Conservation (phyloP, 2,113 vertebrate genomes). For the Burhinus bistriatus region DNA sequence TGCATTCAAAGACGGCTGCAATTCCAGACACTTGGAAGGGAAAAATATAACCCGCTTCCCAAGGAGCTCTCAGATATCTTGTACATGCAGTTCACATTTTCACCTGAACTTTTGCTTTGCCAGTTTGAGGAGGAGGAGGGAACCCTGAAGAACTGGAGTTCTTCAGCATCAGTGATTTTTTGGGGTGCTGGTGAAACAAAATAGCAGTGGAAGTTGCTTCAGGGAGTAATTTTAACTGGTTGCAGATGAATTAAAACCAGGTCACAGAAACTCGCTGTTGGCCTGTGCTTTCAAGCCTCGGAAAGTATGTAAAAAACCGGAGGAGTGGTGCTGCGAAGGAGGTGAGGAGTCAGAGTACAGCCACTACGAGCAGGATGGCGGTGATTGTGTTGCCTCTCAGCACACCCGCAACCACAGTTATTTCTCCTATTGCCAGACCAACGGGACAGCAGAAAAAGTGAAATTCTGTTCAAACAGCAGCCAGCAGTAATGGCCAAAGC, state of each 20-base stretch:
- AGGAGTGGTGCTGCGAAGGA: background rate
- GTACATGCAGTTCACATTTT: background rate
- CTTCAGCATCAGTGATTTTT: background rate
- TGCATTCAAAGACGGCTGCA: background rate
- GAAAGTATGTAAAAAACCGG: background rate
- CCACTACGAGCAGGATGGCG: fast-evolving
- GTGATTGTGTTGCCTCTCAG: background rate
- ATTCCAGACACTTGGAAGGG: background rate
- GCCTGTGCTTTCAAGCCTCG: background rate
- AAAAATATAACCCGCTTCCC: background rate
- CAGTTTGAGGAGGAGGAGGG: background rate
- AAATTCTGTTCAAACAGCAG: background rate
- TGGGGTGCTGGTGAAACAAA: background rate
- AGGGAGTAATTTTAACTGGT: background rate
- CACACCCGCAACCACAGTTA: background rate
- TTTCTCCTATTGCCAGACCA: background rate
- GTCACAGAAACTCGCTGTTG: background rate
- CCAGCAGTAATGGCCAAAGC: background rate
- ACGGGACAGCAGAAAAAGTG: background rate
- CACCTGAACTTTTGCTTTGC: background rate
- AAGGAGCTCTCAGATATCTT: background rate
- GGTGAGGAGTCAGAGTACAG: background rate
- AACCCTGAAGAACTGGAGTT: background rate
- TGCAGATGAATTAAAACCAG: background rate
- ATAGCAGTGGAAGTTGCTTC: background rate